Evolutionary conservation across 2,113 vertebrate species (phyloP).

Genomic region (Corvus hawaiiensis): DNA sequence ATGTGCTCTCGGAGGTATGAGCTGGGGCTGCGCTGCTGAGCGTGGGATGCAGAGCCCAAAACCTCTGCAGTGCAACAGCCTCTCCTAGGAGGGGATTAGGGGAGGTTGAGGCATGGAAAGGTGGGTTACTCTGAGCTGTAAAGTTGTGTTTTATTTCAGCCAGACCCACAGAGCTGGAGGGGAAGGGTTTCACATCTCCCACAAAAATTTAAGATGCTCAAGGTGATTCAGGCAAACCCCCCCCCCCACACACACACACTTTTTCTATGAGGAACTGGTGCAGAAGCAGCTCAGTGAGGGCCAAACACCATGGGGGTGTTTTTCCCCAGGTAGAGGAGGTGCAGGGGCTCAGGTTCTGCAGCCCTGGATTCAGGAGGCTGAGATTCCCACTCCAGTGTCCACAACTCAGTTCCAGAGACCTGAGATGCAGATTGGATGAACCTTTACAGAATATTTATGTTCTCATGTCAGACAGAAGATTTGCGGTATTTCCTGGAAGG

Average conservation of each 20-base stretch:
- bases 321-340: neutral
- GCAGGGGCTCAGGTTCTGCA: neutral
- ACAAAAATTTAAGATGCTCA: neutral
- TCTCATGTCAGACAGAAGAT: neutral
- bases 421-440: neutral
- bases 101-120: neutral
- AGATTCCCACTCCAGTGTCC: neutral
- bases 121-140: neutral
- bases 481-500: neutral
- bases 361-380: neutral
- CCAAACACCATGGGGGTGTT: neutral
- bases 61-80: neutral
- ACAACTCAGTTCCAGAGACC: neutral
- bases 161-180: neutral
- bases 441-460: neutral
- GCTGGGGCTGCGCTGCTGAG: neutral
- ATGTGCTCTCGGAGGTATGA: accelerated
- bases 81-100: accelerated
- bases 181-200: neutral
- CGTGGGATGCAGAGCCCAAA: accelerated
- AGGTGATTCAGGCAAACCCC: neutral
- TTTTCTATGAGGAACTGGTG: neutral
- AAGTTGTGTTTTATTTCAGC: neutral
- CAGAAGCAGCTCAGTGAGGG: neutral
- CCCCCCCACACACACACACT: neutral